phyloP scores from a whole-genome alignment of 1,140 invertebrate genomes.

The Procambarus virginalis region DNA sequence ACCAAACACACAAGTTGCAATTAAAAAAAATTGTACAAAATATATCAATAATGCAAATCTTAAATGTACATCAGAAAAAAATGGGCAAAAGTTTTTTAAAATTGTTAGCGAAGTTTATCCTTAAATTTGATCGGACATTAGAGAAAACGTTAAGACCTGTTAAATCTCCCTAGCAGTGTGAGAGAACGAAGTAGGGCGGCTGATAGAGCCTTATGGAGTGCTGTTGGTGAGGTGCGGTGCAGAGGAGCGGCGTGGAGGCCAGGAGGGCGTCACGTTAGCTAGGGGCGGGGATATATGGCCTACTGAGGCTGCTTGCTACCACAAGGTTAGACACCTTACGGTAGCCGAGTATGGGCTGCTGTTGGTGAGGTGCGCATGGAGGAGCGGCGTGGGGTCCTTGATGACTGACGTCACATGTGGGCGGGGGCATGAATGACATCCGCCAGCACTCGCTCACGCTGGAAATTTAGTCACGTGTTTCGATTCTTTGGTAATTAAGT shows the following conservation, averaged over 20 bases:
- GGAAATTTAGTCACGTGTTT: no score
- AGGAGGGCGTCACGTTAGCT: not conserved
- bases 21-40: no score
- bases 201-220: not conserved
- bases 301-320: not conserved
- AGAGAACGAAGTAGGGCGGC: not conserved
- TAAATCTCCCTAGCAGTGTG: not conserved
- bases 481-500: no score
- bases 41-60: no score
- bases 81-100: no score
- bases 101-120: no score
- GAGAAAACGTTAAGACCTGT: constrained; percentile 9
- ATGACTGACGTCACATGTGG: constrained; percentile 19
- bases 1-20: no score
- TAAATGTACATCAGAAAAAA: no score
- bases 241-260: constrained; percentile 58
- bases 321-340: constrained; percentile 30
- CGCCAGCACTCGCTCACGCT: no score
- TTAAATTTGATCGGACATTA: not conserved
- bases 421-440: not conserved
- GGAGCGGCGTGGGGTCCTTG: constrained; percentile 44
- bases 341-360: constrained; percentile 26
- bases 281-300: constrained; percentile 19
- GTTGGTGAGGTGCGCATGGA: constrained; percentile 39
- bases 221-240: constrained; percentile 54